A percentile compares a stretch with the other conserved stretches of the same genome.
Evolutionary conservation across 2,113 vertebrate genomes (phyloP).

Genomic region (Elephas maximus): DNA sequence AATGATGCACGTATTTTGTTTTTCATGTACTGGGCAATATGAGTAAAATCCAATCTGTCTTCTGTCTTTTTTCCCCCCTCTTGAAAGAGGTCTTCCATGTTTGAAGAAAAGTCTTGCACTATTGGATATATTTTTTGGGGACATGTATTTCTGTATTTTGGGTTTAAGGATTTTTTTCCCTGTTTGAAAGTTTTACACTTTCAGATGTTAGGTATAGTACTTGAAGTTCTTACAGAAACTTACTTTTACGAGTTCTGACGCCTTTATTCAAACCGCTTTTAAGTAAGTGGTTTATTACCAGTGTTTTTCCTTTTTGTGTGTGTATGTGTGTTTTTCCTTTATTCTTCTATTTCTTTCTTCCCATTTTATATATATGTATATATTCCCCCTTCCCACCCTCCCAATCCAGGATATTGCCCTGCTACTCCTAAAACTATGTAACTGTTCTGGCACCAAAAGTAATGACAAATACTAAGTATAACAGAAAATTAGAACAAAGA

Average conservation of each 20-base stretch:
- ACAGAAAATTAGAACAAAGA: slow-evolving; percentile 86
- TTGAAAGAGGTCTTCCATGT: slow-evolving; percentile 93
- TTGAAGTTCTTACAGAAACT: slow-evolving; percentile 87
- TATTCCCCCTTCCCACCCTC: not conserved
- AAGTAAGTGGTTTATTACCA: slow-evolving; percentile 82
- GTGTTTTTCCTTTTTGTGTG: slow-evolving; percentile 59
- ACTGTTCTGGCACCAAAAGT: slow-evolving; percentile 83
- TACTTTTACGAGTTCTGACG: slow-evolving; percentile 78
- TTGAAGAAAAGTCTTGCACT: slow-evolving; percentile 94
- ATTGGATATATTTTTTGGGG: slow-evolving; percentile 90
- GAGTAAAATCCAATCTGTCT: slow-evolving; percentile 79
- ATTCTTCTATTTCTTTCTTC: not conserved
- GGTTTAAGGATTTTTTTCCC: slow-evolving; percentile 75
- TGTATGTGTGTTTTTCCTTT: not conserved
- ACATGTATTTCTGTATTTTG: slow-evolving; percentile 87
- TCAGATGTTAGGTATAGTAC: slow-evolving; percentile 88
- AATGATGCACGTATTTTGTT: slow-evolving; percentile 83
- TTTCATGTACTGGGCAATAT: slow-evolving; percentile 74
- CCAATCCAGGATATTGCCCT: slow-evolving; percentile 77
- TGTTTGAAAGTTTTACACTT: slow-evolving; percentile 84
- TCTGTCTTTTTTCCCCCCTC: slow-evolving; percentile 42
- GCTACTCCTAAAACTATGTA: slow-evolving; percentile 58
- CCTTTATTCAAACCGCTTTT: slow-evolving; percentile 80
- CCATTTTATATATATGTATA: not conserved
- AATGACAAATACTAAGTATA: slow-evolving; percentile 74